Evolutionary conservation across 1,140 invertebrate genomes (phyloP).

Genomic region (Drusus annulatus): DNA sequence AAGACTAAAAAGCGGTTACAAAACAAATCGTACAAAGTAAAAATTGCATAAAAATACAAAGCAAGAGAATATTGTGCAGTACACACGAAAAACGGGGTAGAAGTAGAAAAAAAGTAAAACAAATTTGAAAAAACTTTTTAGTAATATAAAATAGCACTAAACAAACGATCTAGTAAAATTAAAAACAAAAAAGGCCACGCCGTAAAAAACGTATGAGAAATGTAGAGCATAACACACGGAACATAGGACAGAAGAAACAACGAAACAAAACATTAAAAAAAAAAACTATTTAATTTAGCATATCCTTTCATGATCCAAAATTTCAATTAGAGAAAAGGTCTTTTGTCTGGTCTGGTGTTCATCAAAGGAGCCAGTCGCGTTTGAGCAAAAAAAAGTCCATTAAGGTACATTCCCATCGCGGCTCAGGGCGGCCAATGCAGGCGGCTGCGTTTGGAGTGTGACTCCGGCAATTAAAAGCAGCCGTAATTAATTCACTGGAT

Average conservation of each 20-base stretch:
- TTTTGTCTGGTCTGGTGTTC: conserved; percentile 8
- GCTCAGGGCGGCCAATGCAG: not conserved
- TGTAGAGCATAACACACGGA: not conserved
- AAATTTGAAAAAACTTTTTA: too few relatives aligned
- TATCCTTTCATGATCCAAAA: conserved; percentile 19
- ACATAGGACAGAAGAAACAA: too few relatives aligned
- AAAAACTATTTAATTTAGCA: conserved; percentile 22
- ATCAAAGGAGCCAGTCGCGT: conserved; percentile 6
- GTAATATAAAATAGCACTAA: too few relatives aligned
- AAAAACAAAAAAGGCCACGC: too few relatives aligned
- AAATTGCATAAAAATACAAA: too few relatives aligned
- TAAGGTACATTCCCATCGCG: conserved; percentile 1
- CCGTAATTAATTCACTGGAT: not conserved
- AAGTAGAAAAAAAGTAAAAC: too few relatives aligned
- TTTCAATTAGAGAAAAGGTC: conserved; percentile 17
- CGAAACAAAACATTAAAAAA: not conserved
- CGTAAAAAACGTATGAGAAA: not conserved
- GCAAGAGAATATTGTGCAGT: too few relatives aligned
- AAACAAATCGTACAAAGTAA: too few relatives aligned
- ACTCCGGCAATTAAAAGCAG: conserved; percentile 5
- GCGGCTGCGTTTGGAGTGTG: not conserved
- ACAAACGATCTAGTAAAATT: too few relatives aligned
- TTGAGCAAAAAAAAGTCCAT: conserved; percentile 1
- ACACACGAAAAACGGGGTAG: too few relatives aligned
- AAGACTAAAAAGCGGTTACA: too few relatives aligned